Base-by-base conservation (phyloP, 1,140 invertebrate genomes). In the Pseudomyrmex dendroicus region DNA sequence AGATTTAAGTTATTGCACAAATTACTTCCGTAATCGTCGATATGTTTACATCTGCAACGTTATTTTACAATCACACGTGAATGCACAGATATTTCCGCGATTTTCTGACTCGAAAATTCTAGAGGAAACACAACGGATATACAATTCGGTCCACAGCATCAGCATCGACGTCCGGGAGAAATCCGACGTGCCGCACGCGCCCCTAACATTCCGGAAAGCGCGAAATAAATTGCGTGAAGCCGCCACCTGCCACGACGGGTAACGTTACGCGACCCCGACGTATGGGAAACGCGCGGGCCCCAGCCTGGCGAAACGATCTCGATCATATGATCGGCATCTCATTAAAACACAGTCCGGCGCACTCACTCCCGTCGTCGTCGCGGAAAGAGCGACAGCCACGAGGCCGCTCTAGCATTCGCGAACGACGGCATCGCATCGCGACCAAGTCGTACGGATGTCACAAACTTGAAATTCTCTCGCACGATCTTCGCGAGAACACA, bases 281-380 rank as follows among this genome's bases (percentile, higher is more conserved):
- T 2, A 48, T 20, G 66, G 35, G 54, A 10, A 54, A 54, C 22
- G 50, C 50, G 50, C 46, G 66, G 9, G 62, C n/a, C 13, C 1
- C 15, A n/a, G 7, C n/a, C 35, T 15, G 9, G 77, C 52, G 70
- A 70, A 70, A 52, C 87, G 78, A 78, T 77, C 67, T 80, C 85
- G 85, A 90, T 86, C 91, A 91, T 91, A 91, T 91, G 90, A 91
- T 91, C 88, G 89, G 86, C 86, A 87, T 89, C 82, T 89, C 85
- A 87, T 91, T 91, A 87, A 86, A 89, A 89, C 76, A 63, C 82
- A 84, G 76, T 85, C 59, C 17, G 85, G 74, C 73, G 78, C 86
- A 88, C 76, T 90, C 63, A 78, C 70, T 89, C 78, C 66, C 76
- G 76, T 52, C 80, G 74, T 9, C 73, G 22, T 35, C 35, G 82